Base-by-base conservation (phyloP, 2,113 vertebrate species). In the Brachyistius frenatus region DNA sequence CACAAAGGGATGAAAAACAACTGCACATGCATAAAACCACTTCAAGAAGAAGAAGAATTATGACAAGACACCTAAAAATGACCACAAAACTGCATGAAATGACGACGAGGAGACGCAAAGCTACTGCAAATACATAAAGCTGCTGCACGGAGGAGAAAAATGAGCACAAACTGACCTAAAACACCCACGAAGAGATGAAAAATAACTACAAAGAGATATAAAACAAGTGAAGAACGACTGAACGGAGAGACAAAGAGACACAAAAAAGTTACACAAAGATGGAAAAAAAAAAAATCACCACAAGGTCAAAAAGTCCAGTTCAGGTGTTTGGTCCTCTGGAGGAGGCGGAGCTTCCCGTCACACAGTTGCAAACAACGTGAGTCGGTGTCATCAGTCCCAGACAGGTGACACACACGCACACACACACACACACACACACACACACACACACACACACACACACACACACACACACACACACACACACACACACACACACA, bases 361-460 rank as follows among this genome's bases (percentile, higher is more conserved):
- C 46, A 8, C 46, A 15, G 15, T 32, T 33, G 58, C 47, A 9
- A 57, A 67, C 62, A 6, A 56, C 58, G 54, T 7, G 33, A 76
- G 58, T 66, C 52, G 3, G 11, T 57, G 65, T 64, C 62, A 53
- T 83, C 54, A 72, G 64, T 81, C 69, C 23, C 72, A 37, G 15
- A 65, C 46, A 30, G 10, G 23, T 23, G 23, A 23, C 23, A 23
- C 23, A 23, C 23, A 23, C 23, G 1, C 23, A 23, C 23, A 23
- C 23, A 23, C 23, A 23, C 23, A 23, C 23, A 23, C 23, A 23
- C 23, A 23, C 23, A 23, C 23, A 23, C 23, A 23, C 23, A 23
- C 23, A 23, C 23, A 1, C 23, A 23, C 23, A 23, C 23, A 1
- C 23, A 23, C 23, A 23, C 23, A 23, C 23, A 23, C 23, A 23